Evolutionary conservation across 2,888 invertebrate genomes (phyloP), one percentile per base, ranked within the genome.

Genomic region (Chrysodeixis includens): DNA sequence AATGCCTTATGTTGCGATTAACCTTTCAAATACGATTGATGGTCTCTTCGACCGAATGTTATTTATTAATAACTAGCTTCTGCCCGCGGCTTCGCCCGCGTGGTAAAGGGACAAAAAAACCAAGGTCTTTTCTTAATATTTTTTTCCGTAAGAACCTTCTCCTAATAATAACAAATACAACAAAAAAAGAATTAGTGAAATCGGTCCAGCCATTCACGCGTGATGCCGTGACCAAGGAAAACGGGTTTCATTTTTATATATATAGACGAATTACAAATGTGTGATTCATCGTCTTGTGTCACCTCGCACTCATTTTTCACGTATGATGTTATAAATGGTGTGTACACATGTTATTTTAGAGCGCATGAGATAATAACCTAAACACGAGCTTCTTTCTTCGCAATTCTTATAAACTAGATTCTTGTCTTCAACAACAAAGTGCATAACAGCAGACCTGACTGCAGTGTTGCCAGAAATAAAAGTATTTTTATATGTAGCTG

Each of bases 271-370:
- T n/a, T n/a, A n/a, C 46, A 53, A 35, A 16, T 61, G 58, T 62
- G 35, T 30, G 64, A 32, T 20, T 61, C 49, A 54, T 8, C 3
- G 40, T 35, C 14, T 35, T 66, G 54, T 74, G 76, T 68, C n/a
- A 68, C 66, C 63, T 60, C 66, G 74, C 66, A 73, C 59, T 74
- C 18, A 54, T 63, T 60, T 71, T 2, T 67, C 74, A 74, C 75
- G 57, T 44, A 44, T 14, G 16, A 46, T 44, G 54, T 30, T 57
- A 22, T 30, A 56, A 74, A 74, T 62, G 75, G 62, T 59, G 4
- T 46, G 22, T 56, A n/a, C 20, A 56, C 1, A 14, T 35, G 14
- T 18, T 12, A 40, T n/a, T 40, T 40, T 40, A 40, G 40, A 40
- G 12, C 40, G 4, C 40, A 6, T 40, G 4, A 40, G n/a, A 35